These are phyloP conservation scores for Periplaneta americana DNA, from an alignment of 1,140 invertebrate species.

Conservation along the genomic window DNA sequence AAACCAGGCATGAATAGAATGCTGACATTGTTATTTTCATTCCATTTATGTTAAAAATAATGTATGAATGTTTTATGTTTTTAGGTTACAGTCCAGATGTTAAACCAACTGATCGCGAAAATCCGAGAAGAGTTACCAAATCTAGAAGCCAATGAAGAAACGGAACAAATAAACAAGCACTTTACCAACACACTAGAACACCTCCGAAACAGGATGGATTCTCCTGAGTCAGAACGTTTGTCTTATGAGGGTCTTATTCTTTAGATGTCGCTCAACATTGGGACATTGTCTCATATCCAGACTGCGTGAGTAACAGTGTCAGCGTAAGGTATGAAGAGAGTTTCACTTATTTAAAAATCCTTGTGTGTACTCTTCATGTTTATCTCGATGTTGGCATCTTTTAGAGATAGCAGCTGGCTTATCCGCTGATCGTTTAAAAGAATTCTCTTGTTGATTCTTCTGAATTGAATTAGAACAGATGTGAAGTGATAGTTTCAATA, in stretches of 20 bases:
- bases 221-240: constrained; percentile 54
- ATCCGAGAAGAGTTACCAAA: constrained; percentile 89
- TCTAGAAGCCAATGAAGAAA: constrained; percentile 89
- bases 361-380: neutral
- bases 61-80: constrained; percentile 24
- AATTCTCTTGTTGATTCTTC: neutral
- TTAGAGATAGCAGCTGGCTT: neutral
- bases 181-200: constrained; percentile 85
- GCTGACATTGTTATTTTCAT: too few species aligned
- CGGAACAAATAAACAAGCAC: constrained; percentile 93
- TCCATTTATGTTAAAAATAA: too few species aligned
- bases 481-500: neutral
- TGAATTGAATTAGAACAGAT: too few species aligned
- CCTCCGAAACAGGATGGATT: constrained; percentile 56
- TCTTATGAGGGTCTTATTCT: constrained; percentile 54
- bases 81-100: constrained; percentile 60
- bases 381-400: neutral
- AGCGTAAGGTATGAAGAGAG: neutral
- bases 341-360: neutral
- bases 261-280: neutral
- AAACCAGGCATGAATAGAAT: too few species aligned
- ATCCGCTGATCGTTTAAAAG: neutral
- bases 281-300: neutral
- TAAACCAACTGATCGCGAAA: constrained; percentile 86
- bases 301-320: neutral